phyloP scores from a whole-genome alignment of 1,140 invertebrate genomes.

The Lordiphosa stackelbergi region DNA sequence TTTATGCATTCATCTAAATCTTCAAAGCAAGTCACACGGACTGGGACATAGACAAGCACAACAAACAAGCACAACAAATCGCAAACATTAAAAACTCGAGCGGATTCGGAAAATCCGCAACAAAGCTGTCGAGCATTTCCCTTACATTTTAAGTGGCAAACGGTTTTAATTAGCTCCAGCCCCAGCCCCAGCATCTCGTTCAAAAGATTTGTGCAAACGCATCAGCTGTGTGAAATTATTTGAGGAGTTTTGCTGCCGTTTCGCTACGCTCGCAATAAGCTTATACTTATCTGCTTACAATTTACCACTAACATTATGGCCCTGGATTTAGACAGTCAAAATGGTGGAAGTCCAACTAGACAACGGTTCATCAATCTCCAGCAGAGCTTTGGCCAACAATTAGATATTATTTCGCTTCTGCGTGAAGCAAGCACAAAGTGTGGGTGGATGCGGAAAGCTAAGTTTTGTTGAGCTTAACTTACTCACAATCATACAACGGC shows the following conservation, averaged over 20 bases:
- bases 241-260: constrained; percentile 4
- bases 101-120: constrained; percentile 22
- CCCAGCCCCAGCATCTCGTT: neutral
- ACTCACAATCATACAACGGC: no score
- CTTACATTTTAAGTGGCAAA: constrained; percentile 44
- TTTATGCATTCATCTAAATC: constrained; percentile 31
- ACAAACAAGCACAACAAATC: constrained; percentile 42
- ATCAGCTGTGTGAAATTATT: constrained; percentile 49
- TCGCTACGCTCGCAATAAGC: neutral
- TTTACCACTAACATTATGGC: constrained; percentile 34
- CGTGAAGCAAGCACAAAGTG: no score
- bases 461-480: no score
- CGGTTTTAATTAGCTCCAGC: constrained; percentile 44
- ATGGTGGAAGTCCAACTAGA: constrained; percentile 11
- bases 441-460: no score
- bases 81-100: constrained; percentile 40
- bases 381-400: neutral
- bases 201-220: constrained; percentile 48
- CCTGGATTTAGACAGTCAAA: constrained; percentile 33
- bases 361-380: constrained; percentile 19
- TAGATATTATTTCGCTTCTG: neutral
- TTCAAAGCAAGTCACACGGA: constrained; percentile 22
- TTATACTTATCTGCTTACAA: constrained; percentile 11
- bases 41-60: constrained; percentile 10
- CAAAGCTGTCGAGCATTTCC: constrained; percentile 43